Percentiles rank a stretch among this genome's conserved stretches.
phyloP scores from a whole-genome alignment of 1,140 invertebrate genomes.

The Apis florea region DNA sequence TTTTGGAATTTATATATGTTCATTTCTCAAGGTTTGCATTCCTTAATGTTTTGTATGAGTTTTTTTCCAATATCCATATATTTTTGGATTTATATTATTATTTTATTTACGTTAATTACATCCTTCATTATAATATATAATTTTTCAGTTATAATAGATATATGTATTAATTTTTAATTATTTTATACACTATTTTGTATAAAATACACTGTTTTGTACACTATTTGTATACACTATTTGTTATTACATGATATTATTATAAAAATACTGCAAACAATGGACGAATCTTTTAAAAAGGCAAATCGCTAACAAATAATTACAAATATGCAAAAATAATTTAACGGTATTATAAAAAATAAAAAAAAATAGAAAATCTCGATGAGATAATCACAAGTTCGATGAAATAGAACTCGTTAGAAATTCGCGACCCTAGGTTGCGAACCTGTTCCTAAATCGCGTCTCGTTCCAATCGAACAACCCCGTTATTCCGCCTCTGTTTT shows the following conservation, averaged over 20 bases:
- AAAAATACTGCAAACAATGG: not conserved
- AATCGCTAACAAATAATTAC: not conserved
- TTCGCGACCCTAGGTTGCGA: not conserved
- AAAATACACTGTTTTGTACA: too few relatives aligned
- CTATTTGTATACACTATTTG: too few relatives aligned
- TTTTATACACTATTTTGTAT: too few relatives aligned
- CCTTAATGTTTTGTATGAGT: not conserved
- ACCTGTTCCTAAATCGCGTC: constrained; percentile 21
- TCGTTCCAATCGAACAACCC: constrained; percentile 24
- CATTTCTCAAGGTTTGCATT: not conserved
- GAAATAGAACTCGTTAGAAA: not conserved
- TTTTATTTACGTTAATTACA: not conserved
- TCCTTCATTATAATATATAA: not conserved
- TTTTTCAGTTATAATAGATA: not conserved
- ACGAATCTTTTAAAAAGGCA: not conserved
- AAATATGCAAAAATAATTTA: not conserved
- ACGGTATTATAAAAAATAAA: not conserved
- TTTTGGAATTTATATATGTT: not conserved
- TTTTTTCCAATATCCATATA: not conserved
- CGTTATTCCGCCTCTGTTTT: constrained; percentile 24
- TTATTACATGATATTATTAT: not conserved
- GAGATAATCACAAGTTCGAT: not conserved
- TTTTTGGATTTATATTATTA: not conserved
- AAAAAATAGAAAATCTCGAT: not conserved
- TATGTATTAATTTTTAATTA: too few relatives aligned